These are phyloP conservation scores for Clunio marinus DNA, from an alignment of 2,888 invertebrate species.

Conservation along the genomic window DNA sequence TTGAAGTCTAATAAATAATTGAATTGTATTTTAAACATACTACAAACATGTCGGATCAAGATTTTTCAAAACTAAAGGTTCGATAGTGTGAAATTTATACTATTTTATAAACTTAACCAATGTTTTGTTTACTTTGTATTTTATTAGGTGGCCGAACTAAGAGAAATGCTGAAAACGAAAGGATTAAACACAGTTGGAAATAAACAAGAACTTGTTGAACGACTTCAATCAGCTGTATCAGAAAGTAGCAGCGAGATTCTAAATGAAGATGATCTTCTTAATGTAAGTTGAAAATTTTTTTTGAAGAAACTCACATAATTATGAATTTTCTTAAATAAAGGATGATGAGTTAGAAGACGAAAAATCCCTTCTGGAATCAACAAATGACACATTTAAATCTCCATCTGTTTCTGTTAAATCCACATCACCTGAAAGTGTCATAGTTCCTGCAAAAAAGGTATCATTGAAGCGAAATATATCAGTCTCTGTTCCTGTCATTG, in stretches of 20 bases:
- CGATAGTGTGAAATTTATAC: background rate
- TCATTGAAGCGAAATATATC: constrained; percentile 52
- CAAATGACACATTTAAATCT: constrained; percentile 40
- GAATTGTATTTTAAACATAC: too few relatives aligned
- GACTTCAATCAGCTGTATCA: constrained; percentile 60
- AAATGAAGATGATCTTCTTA: constrained; percentile 54
- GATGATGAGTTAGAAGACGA: constrained; percentile 45
- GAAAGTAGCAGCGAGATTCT: constrained; percentile 47
- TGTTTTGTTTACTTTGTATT: constrained; percentile 1
- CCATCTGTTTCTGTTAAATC: constrained; percentile 44
- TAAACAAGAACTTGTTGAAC: constrained; percentile 73
- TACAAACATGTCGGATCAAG: constrained; percentile 34
- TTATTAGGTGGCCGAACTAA: constrained; percentile 73
- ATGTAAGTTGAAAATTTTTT: constrained; percentile 41
- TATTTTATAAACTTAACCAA: background rate
- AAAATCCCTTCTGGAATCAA: constrained; percentile 40
- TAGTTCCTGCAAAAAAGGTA: constrained; percentile 48
- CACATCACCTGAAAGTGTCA: constrained; percentile 58
- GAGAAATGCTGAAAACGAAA: constrained; percentile 73
- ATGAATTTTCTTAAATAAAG: constrained; percentile 42
- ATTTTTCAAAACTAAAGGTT: constrained; percentile 30
- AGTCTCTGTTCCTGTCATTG: background rate
- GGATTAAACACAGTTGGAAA: constrained; percentile 71
- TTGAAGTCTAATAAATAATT: too few relatives aligned
- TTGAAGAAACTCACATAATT: constrained; percentile 9